Evolutionary conservation across 2,113 vertebrate species (phyloP), one percentile per base, ranked within the genome.

Genomic region (Brachyistius frenatus): DNA sequence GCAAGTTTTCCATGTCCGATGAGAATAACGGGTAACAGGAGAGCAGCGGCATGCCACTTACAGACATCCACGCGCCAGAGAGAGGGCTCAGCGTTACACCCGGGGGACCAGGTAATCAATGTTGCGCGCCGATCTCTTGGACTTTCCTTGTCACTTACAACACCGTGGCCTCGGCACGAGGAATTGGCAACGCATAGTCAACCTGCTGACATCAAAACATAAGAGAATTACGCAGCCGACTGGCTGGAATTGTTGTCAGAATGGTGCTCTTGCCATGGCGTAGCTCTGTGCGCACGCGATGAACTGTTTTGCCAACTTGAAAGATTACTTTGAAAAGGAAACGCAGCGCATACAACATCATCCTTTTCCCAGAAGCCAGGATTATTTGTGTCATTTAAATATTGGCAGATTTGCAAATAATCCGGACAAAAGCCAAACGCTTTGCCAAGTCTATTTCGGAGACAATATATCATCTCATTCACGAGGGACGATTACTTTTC

Each of bases 311-410:
- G 52, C 75, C 86, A 89, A 83, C 41, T 70, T 89, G 49, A 68
- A 71, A 86, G 85, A 90, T 89, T 90, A 76, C 65, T 64, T 71
- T 66, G 32, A 69, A 80, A 81, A 71, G 36, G 41, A 80, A 57
- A 76, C 46, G 7, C 35, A 47, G 44, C 64, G 55, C 9, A 78
- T 44, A 78, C 5, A 2, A 50, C 78, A 73, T 86, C 83, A 74
- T 71, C 70, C 67, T 65, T 88, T 92, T 83, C 79, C 75, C 74
- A 75, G 86, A 90, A 91, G 9, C 44, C 73, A 33, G 77, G 88
- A 90, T 90, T 89, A 88, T 83, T 85, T 80, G 53, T 92, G 73
- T 85, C 70, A 82, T 85, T 84, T 81, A 80, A 81, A 86, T 69
- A 83, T 71, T 82, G 76, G 67, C 74, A 63, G 75, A 88, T 74